Conservation (phyloP, 2,888 invertebrate species). For the Lasioglossum figueresi region DNA sequence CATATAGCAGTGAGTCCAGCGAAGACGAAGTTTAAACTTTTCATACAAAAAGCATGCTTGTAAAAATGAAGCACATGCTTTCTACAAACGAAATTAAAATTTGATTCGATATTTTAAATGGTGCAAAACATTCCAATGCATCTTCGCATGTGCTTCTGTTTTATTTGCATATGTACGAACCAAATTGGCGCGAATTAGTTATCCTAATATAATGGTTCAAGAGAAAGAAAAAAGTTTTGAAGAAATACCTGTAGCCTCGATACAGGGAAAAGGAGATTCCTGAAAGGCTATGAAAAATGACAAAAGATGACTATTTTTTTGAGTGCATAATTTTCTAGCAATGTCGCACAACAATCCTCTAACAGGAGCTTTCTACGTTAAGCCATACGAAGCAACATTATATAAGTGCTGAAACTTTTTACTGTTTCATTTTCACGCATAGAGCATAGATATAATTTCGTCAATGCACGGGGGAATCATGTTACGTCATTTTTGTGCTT, state of each 20-base stretch:
- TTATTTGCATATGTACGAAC: not conserved
- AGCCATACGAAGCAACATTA: not conserved
- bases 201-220: not conserved
- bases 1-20: conserved; percentile 86
- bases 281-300: conserved; percentile 17
- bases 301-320: conserved; percentile 20
- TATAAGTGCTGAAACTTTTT: conserved; percentile 6
- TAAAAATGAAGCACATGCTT: conserved; percentile 37
- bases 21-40: conserved; percentile 85
- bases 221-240: conserved; percentile 16
- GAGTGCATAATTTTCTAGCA: conserved; percentile 15
- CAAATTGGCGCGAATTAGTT: not conserved
- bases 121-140: not conserved
- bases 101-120: not conserved
- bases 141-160: conserved; percentile 13
- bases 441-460: conserved; percentile 14
- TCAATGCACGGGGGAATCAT: conserved; percentile 39
- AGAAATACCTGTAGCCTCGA: not conserved
- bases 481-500: conserved; percentile 15
- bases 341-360: conserved; percentile 13
- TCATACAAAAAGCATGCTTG: conserved; percentile 6
- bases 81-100: not conserved
- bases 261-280: conserved; percentile 10
- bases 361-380: not conserved
- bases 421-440: not conserved